Evolutionary conservation across 2,888 invertebrate species (phyloP), one percentile per base, ranked within the genome.

Genomic region (Nephrotoma appendiculata): DNA sequence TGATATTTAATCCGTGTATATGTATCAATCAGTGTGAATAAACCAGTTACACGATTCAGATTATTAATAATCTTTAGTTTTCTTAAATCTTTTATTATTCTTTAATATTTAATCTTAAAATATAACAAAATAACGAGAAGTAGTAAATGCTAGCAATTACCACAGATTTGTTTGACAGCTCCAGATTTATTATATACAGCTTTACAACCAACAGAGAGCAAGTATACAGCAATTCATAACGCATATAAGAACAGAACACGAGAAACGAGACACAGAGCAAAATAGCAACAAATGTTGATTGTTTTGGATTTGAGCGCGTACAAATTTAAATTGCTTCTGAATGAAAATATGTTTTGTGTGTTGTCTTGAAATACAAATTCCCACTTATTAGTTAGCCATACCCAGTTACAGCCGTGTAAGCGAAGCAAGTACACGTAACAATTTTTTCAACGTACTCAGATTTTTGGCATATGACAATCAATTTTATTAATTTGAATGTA

Each of bases 101-200:
- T 71, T 31, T 12, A 31, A 71, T 71, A 71, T 44, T 44, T 31
- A 3, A 42, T 71, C 48, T 52, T 57, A 44, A 12, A 42, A 86
- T 4, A 15, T 15, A 41, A 86, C n/a, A 42, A 42, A 42, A 31
- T 43, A 71, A 41, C 42, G 71, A 86, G 71, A 41, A 71, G 71
- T 71, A 71, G 42, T 86, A 71, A 86, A 71, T 83, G 71, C 44
- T 86, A 15, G 86, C 86, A 86, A 86, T 86, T 86, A 86, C 71
- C 86, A 86, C 57, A 86, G 71, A 86, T 86, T 57, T 86, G 86
- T 86, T 86, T 86, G 86, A 86, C 86, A 86, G 57, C 71, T 31
- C 9, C 86, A 86, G 86, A 86, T 86, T 86, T 86, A 86, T 86
- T 86, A 71, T 86, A 31, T 71, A 71, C 31, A 71, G 9, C 31